A percentile compares a stretch with the other conserved stretches of the same genome.
phyloP scores from a whole-genome alignment of 23 tunicate species.

The Oikopleura vanhoeffeni region DNA sequence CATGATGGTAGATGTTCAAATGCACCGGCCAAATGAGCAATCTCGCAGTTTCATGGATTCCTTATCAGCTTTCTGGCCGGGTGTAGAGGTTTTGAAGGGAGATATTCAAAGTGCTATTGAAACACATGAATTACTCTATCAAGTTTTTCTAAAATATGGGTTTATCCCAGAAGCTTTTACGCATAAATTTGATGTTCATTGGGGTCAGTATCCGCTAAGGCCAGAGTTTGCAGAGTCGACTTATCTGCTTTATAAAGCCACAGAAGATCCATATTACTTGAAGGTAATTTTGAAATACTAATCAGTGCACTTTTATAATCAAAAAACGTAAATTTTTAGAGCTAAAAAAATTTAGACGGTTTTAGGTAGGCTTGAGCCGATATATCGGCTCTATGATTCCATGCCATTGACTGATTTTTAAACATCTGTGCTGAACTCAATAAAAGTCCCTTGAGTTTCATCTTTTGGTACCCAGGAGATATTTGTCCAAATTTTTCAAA shows the following conservation, averaged over 20 bases:
- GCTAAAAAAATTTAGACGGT: too few relatives aligned
- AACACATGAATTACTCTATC: slow-evolving; percentile 71
- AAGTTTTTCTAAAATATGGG: slow-evolving; percentile 61
- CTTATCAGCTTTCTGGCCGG: slow-evolving; percentile 93
- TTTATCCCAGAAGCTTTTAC: slow-evolving; percentile 97
- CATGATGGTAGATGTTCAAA: slow-evolving; percentile 51
- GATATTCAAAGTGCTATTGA: slow-evolving; percentile 60
- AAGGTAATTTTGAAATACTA: not conserved
- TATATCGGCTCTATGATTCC: too few relatives aligned
- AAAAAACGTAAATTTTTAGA: too few relatives aligned
- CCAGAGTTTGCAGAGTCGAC: slow-evolving; percentile 96
- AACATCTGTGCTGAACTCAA: too few relatives aligned
- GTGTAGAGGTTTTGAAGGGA: slow-evolving; percentile 80
- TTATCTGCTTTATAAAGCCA: slow-evolving; percentile 48
- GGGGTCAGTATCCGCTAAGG: slow-evolving; percentile 84
- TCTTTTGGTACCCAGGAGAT: too few relatives aligned
- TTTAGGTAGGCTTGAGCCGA: too few relatives aligned
- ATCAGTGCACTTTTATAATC: too few relatives aligned
- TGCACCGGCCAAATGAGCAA: slow-evolving; percentile 63
- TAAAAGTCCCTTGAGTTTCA: too few relatives aligned
- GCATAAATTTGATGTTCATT: slow-evolving; percentile 55
- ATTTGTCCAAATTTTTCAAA: too few relatives aligned
- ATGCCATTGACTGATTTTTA: too few relatives aligned
- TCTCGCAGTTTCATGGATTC: slow-evolving; percentile 69
- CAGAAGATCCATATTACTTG: not conserved